Evolutionary conservation across 2,113 vertebrate genomes (phyloP).

Genomic region (Cryptomyrus ogoouensis): DNA sequence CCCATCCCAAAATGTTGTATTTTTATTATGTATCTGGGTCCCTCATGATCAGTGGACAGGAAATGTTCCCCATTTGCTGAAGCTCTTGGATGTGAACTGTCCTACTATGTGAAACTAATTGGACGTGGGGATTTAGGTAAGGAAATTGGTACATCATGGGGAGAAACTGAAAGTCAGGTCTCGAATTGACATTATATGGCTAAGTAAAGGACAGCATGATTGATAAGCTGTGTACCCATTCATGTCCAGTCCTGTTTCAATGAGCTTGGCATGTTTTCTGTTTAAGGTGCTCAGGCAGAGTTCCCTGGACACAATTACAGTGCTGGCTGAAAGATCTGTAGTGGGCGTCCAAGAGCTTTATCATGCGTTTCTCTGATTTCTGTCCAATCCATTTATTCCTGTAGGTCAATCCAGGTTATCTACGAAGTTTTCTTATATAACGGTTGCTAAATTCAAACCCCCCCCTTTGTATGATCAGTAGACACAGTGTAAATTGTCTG

Average conservation of each 20-base stretch:
- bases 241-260: background rate
- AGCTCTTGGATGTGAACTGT: conserved; percentile 23
- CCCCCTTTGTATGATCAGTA: no score
- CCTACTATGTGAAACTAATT: conserved; percentile 23
- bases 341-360: background rate
- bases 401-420: background rate
- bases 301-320: background rate
- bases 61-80: conserved; percentile 15
- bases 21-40: conserved; percentile 7
- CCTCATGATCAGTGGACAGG: background rate
- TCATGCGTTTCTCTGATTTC: background rate
- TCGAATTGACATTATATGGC: background rate
- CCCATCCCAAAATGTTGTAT: background rate
- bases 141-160: conserved; percentile 18
- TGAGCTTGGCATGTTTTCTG: background rate
- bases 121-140: conserved; percentile 32
- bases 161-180: background rate
- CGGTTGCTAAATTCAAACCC: background rate
- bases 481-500: background rate
- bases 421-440: background rate
- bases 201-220: background rate
- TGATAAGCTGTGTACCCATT: background rate
- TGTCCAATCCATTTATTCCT: background rate
- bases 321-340: background rate
- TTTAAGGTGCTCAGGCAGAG: background rate